Conservation (phyloP, 30 jellyfish, hydroid and myxozoan species). For the Catostylus mosaicus region DNA sequence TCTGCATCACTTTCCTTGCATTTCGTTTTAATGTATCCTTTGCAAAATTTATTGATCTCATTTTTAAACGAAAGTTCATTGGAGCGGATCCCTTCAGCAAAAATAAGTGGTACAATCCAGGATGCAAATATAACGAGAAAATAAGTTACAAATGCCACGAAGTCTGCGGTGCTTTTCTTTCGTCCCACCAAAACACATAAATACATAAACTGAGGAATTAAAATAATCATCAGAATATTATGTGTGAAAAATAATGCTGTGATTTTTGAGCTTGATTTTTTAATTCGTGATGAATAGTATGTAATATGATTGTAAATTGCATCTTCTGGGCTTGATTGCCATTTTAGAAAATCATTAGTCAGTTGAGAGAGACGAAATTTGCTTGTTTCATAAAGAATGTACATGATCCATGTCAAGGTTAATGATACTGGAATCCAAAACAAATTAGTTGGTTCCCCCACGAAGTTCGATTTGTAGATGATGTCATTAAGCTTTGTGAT, state of each 20-base stretch:
- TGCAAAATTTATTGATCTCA: conserved; percentile 10
- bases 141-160: not conserved
- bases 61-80: not conserved
- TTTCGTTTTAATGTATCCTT: not conserved
- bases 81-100: conserved; percentile 27
- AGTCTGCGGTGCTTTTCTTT: not conserved
- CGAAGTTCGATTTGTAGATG: not conserved
- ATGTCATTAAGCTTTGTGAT: not conserved
- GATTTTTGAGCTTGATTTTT: not conserved
- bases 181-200: conserved; percentile 2
- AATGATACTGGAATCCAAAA: conserved; percentile 3
- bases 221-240: conserved; percentile 11
- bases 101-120: not conserved
- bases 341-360: not conserved
- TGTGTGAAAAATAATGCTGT: conserved; percentile 4
- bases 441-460: conserved; percentile 3
- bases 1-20: not conserved
- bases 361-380: conserved; percentile 12
- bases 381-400: not conserved
- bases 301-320: conserved; percentile 7
- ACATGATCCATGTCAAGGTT: conserved; percentile 25
- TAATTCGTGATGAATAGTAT: not conserved
- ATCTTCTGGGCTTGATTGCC: conserved; percentile 34
- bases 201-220: conserved; percentile 13
- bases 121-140: conserved; percentile 9